phyloP scores from a whole-genome alignment of 2,797 vertebrate genomes.

The Gambelia wislizenii region DNA sequence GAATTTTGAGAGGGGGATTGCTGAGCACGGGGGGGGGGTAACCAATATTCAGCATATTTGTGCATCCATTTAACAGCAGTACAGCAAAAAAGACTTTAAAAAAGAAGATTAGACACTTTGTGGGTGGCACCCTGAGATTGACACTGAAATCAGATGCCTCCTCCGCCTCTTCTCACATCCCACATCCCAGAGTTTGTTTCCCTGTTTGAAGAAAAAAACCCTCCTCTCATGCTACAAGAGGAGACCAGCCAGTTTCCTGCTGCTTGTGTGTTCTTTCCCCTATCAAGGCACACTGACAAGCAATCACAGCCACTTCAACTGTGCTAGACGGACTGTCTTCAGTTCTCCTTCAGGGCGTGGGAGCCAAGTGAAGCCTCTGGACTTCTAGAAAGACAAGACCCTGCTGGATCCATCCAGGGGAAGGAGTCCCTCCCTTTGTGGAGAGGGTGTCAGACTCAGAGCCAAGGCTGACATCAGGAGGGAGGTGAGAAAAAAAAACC shows the following conservation, averaged over 20 bases:
- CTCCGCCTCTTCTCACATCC: background rate
- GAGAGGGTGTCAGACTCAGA: too few relatives aligned
- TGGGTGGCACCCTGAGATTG: background rate
- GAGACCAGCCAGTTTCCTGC: background rate
- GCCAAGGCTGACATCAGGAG: background rate
- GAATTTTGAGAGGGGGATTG: background rate
- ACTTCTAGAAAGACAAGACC: background rate
- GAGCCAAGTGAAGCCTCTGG: background rate
- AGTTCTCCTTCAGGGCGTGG: background rate
- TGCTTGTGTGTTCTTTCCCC: background rate
- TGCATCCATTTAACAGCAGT: background rate
- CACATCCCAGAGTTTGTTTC: background rate
- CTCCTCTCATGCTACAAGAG: too few relatives aligned
- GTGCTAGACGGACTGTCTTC: background rate
- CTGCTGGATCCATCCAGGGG: background rate
- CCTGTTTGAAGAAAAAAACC: background rate
- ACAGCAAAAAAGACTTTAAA: too few relatives aligned
- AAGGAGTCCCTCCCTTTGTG: background rate
- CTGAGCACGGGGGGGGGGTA: rapidly evolving
- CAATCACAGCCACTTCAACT: background rate
- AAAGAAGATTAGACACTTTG: background rate
- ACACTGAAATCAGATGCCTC: background rate
- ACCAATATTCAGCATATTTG: background rate
- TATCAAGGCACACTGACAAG: background rate
- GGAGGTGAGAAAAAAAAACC: background rate